A percentile compares a stretch with the other conserved stretches of the same genome.
Conservation (phyloP, 2,888 invertebrate genomes). For the Shargacucullia verbasci region DNA sequence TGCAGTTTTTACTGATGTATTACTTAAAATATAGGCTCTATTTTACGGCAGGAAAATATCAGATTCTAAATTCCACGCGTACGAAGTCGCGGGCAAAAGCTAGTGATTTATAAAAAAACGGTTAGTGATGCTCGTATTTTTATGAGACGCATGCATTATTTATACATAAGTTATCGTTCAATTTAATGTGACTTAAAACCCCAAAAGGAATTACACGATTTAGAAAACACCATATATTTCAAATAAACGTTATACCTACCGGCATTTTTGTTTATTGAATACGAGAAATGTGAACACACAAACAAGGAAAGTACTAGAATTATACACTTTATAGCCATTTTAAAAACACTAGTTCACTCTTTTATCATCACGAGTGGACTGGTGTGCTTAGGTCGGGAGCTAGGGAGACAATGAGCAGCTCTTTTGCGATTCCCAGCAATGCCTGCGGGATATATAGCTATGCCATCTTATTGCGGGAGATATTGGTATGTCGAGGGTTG, state of each 20-base stretch:
- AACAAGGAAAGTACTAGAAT: slow-evolving; percentile 66
- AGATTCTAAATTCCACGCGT: too few relatives aligned
- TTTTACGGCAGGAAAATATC: too few relatives aligned
- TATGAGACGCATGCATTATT: too few relatives aligned
- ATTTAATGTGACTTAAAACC: too few relatives aligned
- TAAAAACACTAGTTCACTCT: slow-evolving; percentile 29
- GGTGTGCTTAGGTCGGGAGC: slow-evolving; percentile 44
- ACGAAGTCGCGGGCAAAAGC: too few relatives aligned
- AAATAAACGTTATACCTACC: slow-evolving; percentile 61
- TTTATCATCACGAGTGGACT: slow-evolving; percentile 8
- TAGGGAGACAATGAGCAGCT: slow-evolving; percentile 58
- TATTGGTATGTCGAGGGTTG: slow-evolving; percentile 50
- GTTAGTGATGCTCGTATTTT: too few relatives aligned
- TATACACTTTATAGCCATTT: slow-evolving; percentile 67
- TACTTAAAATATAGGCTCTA: too few relatives aligned
- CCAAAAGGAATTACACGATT: too few relatives aligned
- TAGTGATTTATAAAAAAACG: too few relatives aligned
- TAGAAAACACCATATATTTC: background rate
- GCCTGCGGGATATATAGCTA: slow-evolving; percentile 44
- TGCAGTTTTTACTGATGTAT: too few relatives aligned
- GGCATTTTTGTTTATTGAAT: slow-evolving; percentile 61
- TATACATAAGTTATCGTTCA: too few relatives aligned
- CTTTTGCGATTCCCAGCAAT: slow-evolving; percentile 26
- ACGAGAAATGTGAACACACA: slow-evolving; percentile 70
- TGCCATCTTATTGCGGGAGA: slow-evolving; percentile 45